Base-by-base conservation (phyloP, 1,140 invertebrate genomes). In the Reticulitermes speratus region DNA sequence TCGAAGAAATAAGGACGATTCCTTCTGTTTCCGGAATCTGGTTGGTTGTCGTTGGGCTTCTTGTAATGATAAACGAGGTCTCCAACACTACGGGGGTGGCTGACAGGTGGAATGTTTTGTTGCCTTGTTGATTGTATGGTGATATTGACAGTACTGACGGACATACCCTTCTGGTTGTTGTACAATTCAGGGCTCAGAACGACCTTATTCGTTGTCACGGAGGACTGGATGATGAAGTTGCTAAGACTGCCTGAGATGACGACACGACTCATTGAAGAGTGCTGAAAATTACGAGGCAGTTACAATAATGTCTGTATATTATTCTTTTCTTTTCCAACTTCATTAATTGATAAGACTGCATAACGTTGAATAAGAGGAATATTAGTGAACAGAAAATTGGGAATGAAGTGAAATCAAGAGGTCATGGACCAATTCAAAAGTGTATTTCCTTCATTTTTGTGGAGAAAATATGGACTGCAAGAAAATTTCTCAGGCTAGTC, bases 181-280 rank as follows among this genome's bases (percentile, higher is more conserved):
- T 89, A 90, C 8, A 94, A 83, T 75, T 90, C 90, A 38, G 94
- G 93, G 85, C 91, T 92, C 3, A 94, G 88, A 32, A 92, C 87
- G 81, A 95, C 92, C 84, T 92, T 91, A 88, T 92, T 93, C 3
- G 91, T 92, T 38, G 93, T 94, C 83, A 93, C 92, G 12, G 93
- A 90, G 38, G 94, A 94, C 89, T 95, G 94, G 85, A 96, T 93
- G 23, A 93, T 93, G 87, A 93, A 92, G 25, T 89, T 89, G 45
- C 93, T 90, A 23, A 93, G 91, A 48, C 90, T 91, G 85, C 93
- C 92, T 23, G 92, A 91, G 55, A 94, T 90, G 16, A 95, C 88
- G 44, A 94, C 92, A 59, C 92, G 91, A 59, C 92, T 93, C 0
- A 92, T 89, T 3, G 93, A 92, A 21, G 92, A 91, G 88, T 92